Evolutionary conservation across 1,140 invertebrate genomes (phyloP).

Genomic region (Calephelis virginiensis): DNA sequence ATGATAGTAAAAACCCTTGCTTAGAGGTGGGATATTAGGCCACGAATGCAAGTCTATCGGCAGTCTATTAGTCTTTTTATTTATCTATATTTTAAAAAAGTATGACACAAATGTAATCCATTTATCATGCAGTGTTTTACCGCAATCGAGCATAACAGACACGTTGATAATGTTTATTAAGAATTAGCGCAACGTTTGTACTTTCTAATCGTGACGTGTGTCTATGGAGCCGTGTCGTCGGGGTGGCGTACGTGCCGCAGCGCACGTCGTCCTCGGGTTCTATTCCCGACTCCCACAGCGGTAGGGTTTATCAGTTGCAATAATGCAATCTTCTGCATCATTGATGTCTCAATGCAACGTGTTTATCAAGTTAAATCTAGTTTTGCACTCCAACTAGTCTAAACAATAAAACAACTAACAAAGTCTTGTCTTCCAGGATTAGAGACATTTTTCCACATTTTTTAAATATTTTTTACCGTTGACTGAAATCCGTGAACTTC

Average conservation of each 20-base stretch:
- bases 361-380: neutral
- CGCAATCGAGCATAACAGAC: neutral
- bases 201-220: conserved; percentile 11
- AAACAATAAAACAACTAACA: too few species aligned
- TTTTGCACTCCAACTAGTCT: too few species aligned
- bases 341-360: conserved; percentile 2
- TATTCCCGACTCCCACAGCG: conserved; percentile 8
- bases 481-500: too few species aligned
- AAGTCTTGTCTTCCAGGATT: too few species aligned
- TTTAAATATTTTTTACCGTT: too few species aligned
- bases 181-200: conserved; percentile 11
- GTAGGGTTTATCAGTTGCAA: conserved; percentile 7
- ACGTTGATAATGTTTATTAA: conserved; percentile 7
- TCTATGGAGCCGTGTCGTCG: conserved; percentile 9
- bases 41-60: too few species aligned
- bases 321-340: conserved; percentile 14
- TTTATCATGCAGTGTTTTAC: conserved; percentile 6
- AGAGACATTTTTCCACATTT: too few species aligned
- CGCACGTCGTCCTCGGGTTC: neutral
- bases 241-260: conserved; percentile 8
- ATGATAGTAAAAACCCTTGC: too few species aligned
- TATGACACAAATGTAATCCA: neutral
- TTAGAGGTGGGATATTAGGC: too few species aligned
- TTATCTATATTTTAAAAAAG: too few species aligned
- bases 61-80: too few species aligned